A percentile compares a stretch with the other conserved stretches of the same genome.
phyloP scores from a whole-genome alignment of 2,797 vertebrate species.

The Macroramphosus scolopax region DNA sequence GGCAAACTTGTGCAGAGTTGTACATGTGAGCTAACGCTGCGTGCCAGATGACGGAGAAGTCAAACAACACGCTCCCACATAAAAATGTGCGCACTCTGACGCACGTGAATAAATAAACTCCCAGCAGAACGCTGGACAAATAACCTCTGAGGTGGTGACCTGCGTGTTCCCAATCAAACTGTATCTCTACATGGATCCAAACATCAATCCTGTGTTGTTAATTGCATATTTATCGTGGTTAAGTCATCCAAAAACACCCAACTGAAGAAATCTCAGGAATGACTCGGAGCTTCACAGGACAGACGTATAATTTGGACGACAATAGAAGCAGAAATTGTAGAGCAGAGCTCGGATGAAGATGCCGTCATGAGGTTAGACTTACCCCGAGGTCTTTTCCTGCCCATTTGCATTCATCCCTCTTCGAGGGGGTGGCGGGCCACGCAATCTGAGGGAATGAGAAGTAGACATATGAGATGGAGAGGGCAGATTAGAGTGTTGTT shows the following conservation, averaged over 20 bases:
- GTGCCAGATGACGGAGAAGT: slow-evolving; percentile 46
- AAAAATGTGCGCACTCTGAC: slow-evolving; percentile 40
- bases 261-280: slow-evolving; percentile 10
- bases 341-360: slow-evolving; percentile 8
- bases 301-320: slow-evolving; percentile 11
- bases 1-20: slow-evolving; percentile 27
- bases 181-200: too few relatives aligned
- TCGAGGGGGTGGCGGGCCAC: slow-evolving; percentile 89
- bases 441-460: slow-evolving; percentile 81
- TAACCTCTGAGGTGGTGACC: too few relatives aligned
- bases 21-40: slow-evolving; percentile 58
- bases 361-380: slow-evolving; percentile 68
- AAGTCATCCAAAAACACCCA: not conserved
- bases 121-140: slow-evolving; percentile 17
- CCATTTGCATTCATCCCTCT: slow-evolving; percentile 98
- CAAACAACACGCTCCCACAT: slow-evolving; percentile 49
- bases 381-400: slow-evolving; percentile 97
- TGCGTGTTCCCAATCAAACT: too few relatives aligned
- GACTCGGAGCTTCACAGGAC: not conserved
- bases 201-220: not conserved
- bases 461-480: too few relatives aligned
- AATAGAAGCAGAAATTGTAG: slow-evolving; percentile 20
- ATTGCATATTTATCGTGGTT: not conserved
- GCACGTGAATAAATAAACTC: slow-evolving; percentile 57
- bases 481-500: too few relatives aligned